Base-by-base conservation (phyloP, 2,797 vertebrate species). In the Darevskia nairensis region DNA sequence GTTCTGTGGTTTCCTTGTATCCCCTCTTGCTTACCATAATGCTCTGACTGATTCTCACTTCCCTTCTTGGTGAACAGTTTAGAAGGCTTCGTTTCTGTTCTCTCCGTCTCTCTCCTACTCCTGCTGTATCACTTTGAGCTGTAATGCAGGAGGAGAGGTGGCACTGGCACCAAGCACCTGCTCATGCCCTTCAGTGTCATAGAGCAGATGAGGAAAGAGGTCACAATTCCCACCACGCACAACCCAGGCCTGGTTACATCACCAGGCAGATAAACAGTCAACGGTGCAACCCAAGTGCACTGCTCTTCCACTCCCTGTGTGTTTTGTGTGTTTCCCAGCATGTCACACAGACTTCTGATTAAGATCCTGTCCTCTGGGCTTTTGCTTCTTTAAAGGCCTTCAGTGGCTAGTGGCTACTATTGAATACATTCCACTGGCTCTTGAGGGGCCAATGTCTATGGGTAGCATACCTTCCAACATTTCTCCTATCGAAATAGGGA, bases 131-230 rank as follows among this genome's bases (percentile, higher is more conserved):
- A 84, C 89, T 78, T 91, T 72, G 91, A 88, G 86, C 89, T 88
- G 89, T 23, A 1, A 88, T 80, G 89, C 0, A 7, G 93, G 89
- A 88, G 92, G 88, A 90, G 46, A 80, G 91, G 77, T 0, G 90
- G 86, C 90, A 92, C 85, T 50, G 13, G 76, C 88, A 78, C 19
- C 72, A 84, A 0, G 69, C 95, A 96, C 88, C 94, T 90, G 96
- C 94, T 91, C 89, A 91, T 50, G 92, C 2, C 3, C 86, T 9
- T 93, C 93, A 92, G 95, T 89, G 96, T 96, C 96, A 93, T 89
- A 50, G 91, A 1, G 41, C 55, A 0, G 29, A 1, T 21, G 7
- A 59, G 8, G 25, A 77, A 59, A 46, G 32, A 87, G 93, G 94
- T 97, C 96, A 95, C 86, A 86, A 92, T 44, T 74, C 50, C 59